A percentile compares a stretch with the other conserved stretches of the same genome.
phyloP scores from a whole-genome alignment of 2,113 vertebrate species.

The Heptranchias perlo region DNA sequence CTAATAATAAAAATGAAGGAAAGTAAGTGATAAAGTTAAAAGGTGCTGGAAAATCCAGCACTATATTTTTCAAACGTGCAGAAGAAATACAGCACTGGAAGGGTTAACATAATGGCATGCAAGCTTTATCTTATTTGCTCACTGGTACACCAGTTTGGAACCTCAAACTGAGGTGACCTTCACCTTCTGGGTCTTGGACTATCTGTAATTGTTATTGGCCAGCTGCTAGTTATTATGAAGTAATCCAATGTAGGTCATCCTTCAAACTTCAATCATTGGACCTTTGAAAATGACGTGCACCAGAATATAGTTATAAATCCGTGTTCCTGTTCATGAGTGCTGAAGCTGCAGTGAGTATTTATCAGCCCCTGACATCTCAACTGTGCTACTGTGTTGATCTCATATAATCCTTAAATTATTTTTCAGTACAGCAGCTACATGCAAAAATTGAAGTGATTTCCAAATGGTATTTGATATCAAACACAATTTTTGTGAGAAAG shows the following conservation, averaged over 20 bases:
- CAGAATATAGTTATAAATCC: not conserved
- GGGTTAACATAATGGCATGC: slow-evolving; percentile 12
- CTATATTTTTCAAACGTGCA: not conserved
- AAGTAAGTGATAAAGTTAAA: not conserved
- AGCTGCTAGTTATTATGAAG: not conserved
- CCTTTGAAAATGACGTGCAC: not conserved
- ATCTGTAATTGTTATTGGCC: not conserved
- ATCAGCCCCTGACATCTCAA: not conserved
- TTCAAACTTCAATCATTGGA: not conserved
- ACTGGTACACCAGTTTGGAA: not conserved
- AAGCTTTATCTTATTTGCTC: slow-evolving; percentile 2
- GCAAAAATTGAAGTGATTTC: not conserved
- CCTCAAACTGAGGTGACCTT: not conserved
- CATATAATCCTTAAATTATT: not conserved
- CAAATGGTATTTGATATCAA: not conserved
- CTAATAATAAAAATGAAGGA: not conserved
- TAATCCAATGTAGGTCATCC: not conserved
- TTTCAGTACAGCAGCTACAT: not conserved
- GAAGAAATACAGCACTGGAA: not conserved
- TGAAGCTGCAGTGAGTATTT: not conserved
- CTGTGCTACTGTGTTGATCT: not conserved
- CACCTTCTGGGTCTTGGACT: not conserved
- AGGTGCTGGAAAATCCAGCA: not conserved
- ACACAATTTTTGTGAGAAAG: not conserved
- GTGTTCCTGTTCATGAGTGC: not conserved